Evolutionary conservation across 1,140 invertebrate species (phyloP).

Genomic region (Mya arenaria): DNA sequence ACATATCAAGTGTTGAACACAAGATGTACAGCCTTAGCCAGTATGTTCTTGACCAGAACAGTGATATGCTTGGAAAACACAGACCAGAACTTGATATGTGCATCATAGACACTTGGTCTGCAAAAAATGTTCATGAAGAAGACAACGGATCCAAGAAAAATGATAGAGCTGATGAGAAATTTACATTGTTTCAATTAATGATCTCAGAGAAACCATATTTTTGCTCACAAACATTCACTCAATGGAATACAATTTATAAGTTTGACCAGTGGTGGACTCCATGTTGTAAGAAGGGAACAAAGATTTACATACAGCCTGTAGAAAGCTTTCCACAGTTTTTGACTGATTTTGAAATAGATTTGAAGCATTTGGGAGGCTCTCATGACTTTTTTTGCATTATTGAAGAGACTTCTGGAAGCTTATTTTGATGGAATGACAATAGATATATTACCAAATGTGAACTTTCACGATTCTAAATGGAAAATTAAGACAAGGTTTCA

Average conservation of each 20-base stretch:
- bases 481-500: slow-evolving; percentile 60
- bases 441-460: slow-evolving; percentile 53
- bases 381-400: slow-evolving; percentile 63
- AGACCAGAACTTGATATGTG: neutral
- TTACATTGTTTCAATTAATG: slow-evolving; percentile 54
- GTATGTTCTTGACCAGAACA: slow-evolving; percentile 19
- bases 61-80: neutral
- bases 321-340: slow-evolving; percentile 72
- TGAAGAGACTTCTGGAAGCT: slow-evolving; percentile 66
- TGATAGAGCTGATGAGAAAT: neutral
- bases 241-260: slow-evolving; percentile 61
- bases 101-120: slow-evolving; percentile 6
- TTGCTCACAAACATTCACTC: slow-evolving; percentile 66
- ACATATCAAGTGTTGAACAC: neutral
- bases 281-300: slow-evolving; percentile 54
- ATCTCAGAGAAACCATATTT: slow-evolving; percentile 56
- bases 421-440: slow-evolving; percentile 69
- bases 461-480: slow-evolving; percentile 50
- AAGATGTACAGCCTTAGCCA: slow-evolving; percentile 28
- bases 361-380: slow-evolving; percentile 32
- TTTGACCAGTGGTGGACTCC: slow-evolving; percentile 48
- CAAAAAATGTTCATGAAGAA: neutral
- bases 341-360: slow-evolving; percentile 39
- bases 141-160: neutral
- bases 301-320: slow-evolving; percentile 73